Evolutionary conservation across 1,140 invertebrate species (phyloP).

Genomic region (Psix sp.): DNA sequence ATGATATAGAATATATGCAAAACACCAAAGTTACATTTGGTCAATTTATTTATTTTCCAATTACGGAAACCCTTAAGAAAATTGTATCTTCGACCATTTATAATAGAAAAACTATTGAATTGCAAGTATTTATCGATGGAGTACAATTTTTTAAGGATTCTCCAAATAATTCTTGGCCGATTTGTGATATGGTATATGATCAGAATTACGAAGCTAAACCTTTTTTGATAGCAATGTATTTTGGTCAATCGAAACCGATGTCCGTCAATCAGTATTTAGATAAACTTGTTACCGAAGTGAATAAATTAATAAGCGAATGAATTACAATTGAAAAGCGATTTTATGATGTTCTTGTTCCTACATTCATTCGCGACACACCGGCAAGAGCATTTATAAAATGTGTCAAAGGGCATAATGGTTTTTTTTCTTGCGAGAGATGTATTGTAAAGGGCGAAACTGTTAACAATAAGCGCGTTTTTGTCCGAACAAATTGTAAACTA

Average conservation of each 20-base stretch:
- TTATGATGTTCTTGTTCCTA: slow-evolving; percentile 5
- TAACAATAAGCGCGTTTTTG: slow-evolving; percentile 24
- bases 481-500: background rate
- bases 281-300: slow-evolving; percentile 33
- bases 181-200: too few species aligned
- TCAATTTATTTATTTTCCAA: slow-evolving; percentile 29
- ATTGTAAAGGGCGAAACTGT: slow-evolving; percentile 37
- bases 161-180: too few species aligned
- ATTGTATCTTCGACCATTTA: slow-evolving; percentile 10
- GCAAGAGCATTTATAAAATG: too few species aligned
- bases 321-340: slow-evolving; percentile 8
- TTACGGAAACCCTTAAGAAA: slow-evolving; percentile 10
- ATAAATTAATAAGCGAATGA: slow-evolving; percentile 23
- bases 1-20: slow-evolving; percentile 13
- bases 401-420: slow-evolving; percentile 40
- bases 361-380: slow-evolving; percentile 43
- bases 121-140: slow-evolving; percentile 26
- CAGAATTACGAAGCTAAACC: too few species aligned
- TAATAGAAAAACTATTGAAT: slow-evolving; percentile 22
- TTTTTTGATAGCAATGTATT: slow-evolving; percentile 36
- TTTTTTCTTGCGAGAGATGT: slow-evolving; percentile 48
- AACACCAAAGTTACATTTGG: slow-evolving; percentile 23
- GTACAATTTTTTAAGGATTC: too few species aligned
- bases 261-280: slow-evolving; percentile 26
- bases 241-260: slow-evolving; percentile 42